phyloP scores from a whole-genome alignment of 1,140 invertebrate species.

The Aphis craccivora region DNA sequence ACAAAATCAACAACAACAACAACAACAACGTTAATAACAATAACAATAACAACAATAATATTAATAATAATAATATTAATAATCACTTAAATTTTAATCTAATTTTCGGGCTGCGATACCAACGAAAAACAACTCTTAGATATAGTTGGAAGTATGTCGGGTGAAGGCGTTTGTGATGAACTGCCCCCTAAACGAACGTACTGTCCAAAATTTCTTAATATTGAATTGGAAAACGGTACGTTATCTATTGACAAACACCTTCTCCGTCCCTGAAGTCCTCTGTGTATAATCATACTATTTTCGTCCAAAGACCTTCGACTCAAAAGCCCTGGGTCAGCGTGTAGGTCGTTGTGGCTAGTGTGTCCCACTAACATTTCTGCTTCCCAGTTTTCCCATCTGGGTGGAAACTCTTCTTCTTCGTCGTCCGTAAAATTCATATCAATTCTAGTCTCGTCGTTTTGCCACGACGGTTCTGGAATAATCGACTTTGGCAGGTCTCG shows the following conservation, averaged over 20 bases:
- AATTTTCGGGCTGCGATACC: conserved; percentile 36
- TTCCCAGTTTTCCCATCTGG: conserved; percentile 51
- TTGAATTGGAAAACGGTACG: conserved; percentile 48
- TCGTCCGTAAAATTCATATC: conserved; percentile 63
- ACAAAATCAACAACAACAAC: background rate
- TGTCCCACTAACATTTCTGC: conserved; percentile 54
- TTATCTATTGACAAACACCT: conserved; percentile 47
- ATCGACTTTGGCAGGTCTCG: conserved; percentile 68
- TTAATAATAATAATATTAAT: background rate
- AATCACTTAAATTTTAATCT: background rate
- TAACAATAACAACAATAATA: no score
- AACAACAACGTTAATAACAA: background rate
- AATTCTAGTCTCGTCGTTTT: conserved; percentile 67
- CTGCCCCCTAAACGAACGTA: conserved; percentile 40
- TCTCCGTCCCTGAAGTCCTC: conserved; percentile 13
- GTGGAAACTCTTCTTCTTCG: conserved; percentile 42
- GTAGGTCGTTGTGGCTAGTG: background rate
- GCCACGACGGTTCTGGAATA: conserved; percentile 63
- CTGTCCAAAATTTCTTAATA: conserved; percentile 48
- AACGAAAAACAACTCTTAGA: conserved; percentile 53
- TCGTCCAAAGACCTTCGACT: conserved; percentile 41
- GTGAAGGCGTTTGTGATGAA: conserved; percentile 40
- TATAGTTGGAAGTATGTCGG: conserved; percentile 53
- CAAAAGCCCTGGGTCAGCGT: background rate
- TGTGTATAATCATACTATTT: conserved; percentile 21